phyloP scores from a whole-genome alignment of 2,888 invertebrate species.

The Scrobipalpa costella region DNA sequence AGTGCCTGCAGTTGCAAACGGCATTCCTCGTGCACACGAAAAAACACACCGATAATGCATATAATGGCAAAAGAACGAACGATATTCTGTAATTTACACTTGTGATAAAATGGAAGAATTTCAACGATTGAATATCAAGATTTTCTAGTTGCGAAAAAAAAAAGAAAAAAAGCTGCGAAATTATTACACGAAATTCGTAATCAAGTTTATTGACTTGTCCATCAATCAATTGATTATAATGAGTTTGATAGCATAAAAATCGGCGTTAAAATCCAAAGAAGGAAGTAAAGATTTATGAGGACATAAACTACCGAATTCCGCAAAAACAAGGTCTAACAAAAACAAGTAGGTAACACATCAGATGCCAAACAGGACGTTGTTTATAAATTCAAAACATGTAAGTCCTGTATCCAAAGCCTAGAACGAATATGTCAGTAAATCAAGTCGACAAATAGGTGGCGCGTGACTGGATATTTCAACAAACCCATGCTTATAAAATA shows the following conservation, averaged over 20 bases:
- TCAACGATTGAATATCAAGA: not conserved
- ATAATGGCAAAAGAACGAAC: slow-evolving; percentile 9
- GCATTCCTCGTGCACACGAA: slow-evolving; percentile 34
- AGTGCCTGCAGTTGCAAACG: slow-evolving; percentile 29
- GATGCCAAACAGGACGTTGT: slow-evolving; percentile 8
- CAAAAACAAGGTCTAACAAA: not conserved
- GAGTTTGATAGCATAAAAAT: not conserved
- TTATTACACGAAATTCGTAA: slow-evolving; percentile 5
- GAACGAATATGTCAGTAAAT: slow-evolving; percentile 23
- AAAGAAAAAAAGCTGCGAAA: not conserved
- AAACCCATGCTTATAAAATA: slow-evolving; percentile 34
- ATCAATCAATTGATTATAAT: not conserved
- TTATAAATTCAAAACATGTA: slow-evolving; percentile 22
- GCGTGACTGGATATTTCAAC: slow-evolving; percentile 39
- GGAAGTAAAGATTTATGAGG: slow-evolving; percentile 11
- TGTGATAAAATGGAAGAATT: slow-evolving; percentile 9
- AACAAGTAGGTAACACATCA: not conserved
- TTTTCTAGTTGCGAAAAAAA: too few relatives aligned
- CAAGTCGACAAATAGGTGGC: slow-evolving; percentile 28
- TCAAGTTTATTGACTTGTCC: slow-evolving; percentile 9
- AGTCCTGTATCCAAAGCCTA: slow-evolving; percentile 20
- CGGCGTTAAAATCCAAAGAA: not conserved
- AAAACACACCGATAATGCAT: slow-evolving; percentile 29
- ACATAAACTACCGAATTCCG: slow-evolving; percentile 1
- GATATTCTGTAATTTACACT: slow-evolving; percentile 12